phyloP scores from a whole-genome alignment of 2,113 vertebrate genomes.

The Pterocles orientalis region DNA sequence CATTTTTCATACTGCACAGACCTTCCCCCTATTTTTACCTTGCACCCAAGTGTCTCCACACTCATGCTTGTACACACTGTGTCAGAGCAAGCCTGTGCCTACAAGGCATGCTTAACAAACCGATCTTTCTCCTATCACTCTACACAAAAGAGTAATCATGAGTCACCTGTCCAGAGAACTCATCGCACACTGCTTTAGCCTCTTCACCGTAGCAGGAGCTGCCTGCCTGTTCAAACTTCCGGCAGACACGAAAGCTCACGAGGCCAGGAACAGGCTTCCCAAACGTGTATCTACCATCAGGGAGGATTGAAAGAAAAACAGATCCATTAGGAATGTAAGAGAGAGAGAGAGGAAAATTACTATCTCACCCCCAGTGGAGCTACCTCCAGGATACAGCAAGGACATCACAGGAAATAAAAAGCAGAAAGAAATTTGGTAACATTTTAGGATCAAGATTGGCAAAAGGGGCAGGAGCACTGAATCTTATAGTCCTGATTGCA shows the following conservation, averaged over 20 bases:
- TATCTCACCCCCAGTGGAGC: background rate
- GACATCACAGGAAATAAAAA: background rate
- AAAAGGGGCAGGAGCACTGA: background rate
- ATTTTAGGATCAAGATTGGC: background rate
- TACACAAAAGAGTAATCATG: background rate
- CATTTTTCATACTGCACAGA: background rate
- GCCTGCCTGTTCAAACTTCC: background rate
- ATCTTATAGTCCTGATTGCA: background rate
- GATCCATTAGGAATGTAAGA: background rate
- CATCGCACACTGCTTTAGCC: constrained; percentile 62
- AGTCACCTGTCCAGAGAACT: constrained; percentile 63
- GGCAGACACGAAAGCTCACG: constrained; percentile 58
- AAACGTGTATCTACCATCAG: constrained; percentile 73
- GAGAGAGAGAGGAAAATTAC: background rate
- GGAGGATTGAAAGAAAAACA: background rate
- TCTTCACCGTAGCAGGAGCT: constrained; percentile 50
- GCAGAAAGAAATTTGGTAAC: background rate
- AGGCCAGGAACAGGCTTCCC: constrained; percentile 75
- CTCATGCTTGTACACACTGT: background rate
- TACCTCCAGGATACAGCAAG: background rate
- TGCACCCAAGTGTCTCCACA: background rate
- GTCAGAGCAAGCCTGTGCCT: background rate
- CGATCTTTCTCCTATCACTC: background rate
- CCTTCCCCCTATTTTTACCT: background rate
- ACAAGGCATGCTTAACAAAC: background rate